Base-by-base conservation (phyloP, 2,113 vertebrate species). In the Indri indri region DNA sequence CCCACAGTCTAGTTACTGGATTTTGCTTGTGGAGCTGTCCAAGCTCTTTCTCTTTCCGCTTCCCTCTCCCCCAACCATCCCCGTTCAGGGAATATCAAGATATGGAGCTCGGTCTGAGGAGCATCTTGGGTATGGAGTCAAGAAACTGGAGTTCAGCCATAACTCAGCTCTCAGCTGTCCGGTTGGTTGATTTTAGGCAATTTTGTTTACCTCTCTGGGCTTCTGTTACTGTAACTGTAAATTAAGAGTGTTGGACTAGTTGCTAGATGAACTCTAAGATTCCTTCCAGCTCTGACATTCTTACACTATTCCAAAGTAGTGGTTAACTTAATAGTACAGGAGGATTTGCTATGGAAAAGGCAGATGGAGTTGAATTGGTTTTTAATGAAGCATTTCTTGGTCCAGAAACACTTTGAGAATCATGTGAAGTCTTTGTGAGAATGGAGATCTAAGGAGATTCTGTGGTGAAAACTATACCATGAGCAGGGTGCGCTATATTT, bases 41-140 rank as follows among this genome's bases (percentile, higher is more conserved):
- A 13, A 30, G 20, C 52, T 4, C 32, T 79, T 6, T n/a, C 6
- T 37, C 12, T 9, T 7, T 30, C 20, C 7, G 6, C 54, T 14
- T 13, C 3, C 16, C 11, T 10, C 14, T 9, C 14, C 7, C 2
- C 5, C 5, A 23, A 0, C 1, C 20, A 0, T 40, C n/a, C 47
- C 17, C 57, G 2, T 68, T 34, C 87, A 37, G 30, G 52, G 52
- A 87, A 25, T 70, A 22, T 83, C 54, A 22, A 83, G 84, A 37
- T 47, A 0, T 20, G 30, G 77, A 57, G 22, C 20, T 71, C 32
- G 76, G 20, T 23, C 17, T 20, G 76, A 79, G 54, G 70, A n/a
- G 5, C 9, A 8, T 20, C 40, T 20, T 34, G 45, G n/a, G 61
- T 40, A 25, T 22, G 73, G 73, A 70, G 57, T 80, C 50, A 1